A percentile compares a stretch with the other conserved stretches of the same genome.
phyloP scores from a whole-genome alignment of 2,797 vertebrate species.

The Oryzias sinensis region DNA sequence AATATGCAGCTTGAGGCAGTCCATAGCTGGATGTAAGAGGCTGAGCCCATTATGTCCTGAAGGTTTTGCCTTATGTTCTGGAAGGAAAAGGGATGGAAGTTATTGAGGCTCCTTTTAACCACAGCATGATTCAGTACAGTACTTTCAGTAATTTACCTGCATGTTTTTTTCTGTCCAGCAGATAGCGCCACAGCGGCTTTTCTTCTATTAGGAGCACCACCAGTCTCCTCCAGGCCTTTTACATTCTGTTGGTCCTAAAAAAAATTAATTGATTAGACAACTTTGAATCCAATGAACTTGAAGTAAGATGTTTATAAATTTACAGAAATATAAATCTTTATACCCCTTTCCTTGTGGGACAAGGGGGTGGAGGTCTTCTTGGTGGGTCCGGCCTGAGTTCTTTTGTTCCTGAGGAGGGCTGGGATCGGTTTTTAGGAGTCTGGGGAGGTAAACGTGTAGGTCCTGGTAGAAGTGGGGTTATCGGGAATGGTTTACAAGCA shows the following conservation, averaged over 20 bases:
- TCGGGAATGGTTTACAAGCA: slow-evolving; percentile 7
- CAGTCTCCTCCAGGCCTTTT: slow-evolving; percentile 21
- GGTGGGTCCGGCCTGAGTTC: slow-evolving; percentile 78
- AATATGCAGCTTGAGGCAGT: slow-evolving; percentile 40
- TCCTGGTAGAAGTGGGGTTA: slow-evolving; percentile 28
- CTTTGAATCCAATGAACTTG: not conserved
- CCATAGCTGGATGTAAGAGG: slow-evolving; percentile 28
- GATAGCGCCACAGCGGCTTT: slow-evolving; percentile 60
- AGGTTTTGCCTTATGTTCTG: slow-evolving; percentile 64
- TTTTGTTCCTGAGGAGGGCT: slow-evolving; percentile 7
- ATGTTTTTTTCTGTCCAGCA: slow-evolving; percentile 68
- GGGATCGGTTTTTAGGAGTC: slow-evolving; percentile 17
- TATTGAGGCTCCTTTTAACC: not conserved
- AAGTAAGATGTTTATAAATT: not conserved
- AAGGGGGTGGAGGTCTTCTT: slow-evolving; percentile 86
- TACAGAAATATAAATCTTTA: slow-evolving; percentile 3
- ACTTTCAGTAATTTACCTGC: slow-evolving; percentile 47
- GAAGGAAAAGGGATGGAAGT: slow-evolving; percentile 14
- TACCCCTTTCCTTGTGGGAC: slow-evolving; percentile 82
- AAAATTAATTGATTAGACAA: slow-evolving; percentile 2
- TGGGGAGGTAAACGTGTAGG: slow-evolving; percentile 40
- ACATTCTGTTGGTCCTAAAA: slow-evolving; percentile 40
- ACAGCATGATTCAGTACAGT: not conserved
- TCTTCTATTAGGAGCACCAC: slow-evolving; percentile 35
- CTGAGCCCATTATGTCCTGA: slow-evolving; percentile 53